A percentile compares a stretch with the other conserved stretches of the same genome.
Evolutionary conservation across 2,888 invertebrate species (phyloP).

Genomic region (Resseliella maxima): DNA sequence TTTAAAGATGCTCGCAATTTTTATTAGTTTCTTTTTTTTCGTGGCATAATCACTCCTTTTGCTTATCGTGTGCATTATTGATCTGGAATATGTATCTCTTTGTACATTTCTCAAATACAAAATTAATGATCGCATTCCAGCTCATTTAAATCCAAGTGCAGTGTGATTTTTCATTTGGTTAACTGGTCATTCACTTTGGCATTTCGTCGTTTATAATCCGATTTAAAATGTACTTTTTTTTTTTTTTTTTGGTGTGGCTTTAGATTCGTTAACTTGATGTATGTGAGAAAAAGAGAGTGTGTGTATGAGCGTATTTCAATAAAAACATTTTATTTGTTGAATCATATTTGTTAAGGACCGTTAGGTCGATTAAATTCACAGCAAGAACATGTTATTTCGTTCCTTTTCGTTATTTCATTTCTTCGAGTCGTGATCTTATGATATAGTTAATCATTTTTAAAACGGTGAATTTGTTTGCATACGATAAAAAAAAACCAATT

Average conservation of each 20-base stretch:
- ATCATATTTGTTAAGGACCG: neutral
- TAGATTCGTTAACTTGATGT: neutral
- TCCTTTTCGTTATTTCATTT: too few relatives aligned
- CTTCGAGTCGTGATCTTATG: neutral
- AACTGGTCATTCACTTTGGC: neutral
- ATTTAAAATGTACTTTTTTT: neutral
- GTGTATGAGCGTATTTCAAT: too few relatives aligned
- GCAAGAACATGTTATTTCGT: too few relatives aligned
- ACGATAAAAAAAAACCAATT: too few relatives aligned
- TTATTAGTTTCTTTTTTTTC: too few relatives aligned
- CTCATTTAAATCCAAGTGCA: constrained; percentile 8
- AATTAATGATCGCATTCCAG: constrained; percentile 37
- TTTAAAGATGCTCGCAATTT: too few relatives aligned
- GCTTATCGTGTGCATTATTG: too few relatives aligned
- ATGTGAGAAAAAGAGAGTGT: too few relatives aligned
- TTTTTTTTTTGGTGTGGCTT: neutral
- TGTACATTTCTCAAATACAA: neutral
- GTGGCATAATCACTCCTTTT: too few relatives aligned
- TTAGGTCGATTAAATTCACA: neutral
- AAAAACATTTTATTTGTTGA: too few relatives aligned
- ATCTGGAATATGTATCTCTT: too few relatives aligned
- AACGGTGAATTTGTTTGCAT: too few relatives aligned
- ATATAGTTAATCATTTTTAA: constrained; percentile 11
- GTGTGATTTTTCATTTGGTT: neutral
- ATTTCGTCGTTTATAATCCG: neutral